Conservation (phyloP, 2,888 invertebrate genomes). For the Scaptomyza reducta region DNA sequence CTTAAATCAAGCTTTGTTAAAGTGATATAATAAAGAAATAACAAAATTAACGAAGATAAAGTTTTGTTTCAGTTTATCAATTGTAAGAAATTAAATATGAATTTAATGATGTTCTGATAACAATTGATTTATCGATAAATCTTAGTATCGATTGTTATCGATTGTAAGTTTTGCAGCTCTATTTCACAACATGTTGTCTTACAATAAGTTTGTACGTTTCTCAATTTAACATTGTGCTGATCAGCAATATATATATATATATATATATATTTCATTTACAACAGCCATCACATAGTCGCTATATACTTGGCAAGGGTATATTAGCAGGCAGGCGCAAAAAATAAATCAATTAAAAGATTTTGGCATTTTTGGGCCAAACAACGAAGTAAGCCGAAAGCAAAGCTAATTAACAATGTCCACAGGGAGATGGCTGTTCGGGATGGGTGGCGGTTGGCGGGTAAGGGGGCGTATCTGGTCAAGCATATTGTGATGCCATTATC, state of each 20-base stretch:
- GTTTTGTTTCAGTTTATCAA: too few relatives aligned
- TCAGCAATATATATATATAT: neutral
- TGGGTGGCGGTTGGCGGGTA: neutral
- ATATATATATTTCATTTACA: neutral
- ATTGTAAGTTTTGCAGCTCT: too few relatives aligned
- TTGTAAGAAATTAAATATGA: too few relatives aligned
- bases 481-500: slow-evolving; percentile 65
- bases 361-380: slow-evolving; percentile 19
- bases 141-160: too few relatives aligned
- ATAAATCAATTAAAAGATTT: slow-evolving; percentile 63
- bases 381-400: slow-evolving; percentile 33
- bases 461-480: slow-evolving; percentile 41
- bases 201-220: too few relatives aligned
- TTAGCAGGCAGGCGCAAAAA: slow-evolving; percentile 35
- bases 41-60: too few relatives aligned
- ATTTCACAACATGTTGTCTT: too few relatives aligned
- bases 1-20: too few relatives aligned
- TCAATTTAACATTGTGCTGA: neutral
- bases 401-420: slow-evolving; percentile 50
- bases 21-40: too few relatives aligned
- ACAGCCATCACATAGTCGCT: neutral
- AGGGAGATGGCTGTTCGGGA: slow-evolving; percentile 8
- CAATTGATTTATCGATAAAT: too few relatives aligned
- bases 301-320: neutral
- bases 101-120: too few relatives aligned